Evolutionary conservation across 2,113 vertebrate species (phyloP), one percentile per base, ranked within the genome.

Genomic region (Oreotrochilus melanogaster): DNA sequence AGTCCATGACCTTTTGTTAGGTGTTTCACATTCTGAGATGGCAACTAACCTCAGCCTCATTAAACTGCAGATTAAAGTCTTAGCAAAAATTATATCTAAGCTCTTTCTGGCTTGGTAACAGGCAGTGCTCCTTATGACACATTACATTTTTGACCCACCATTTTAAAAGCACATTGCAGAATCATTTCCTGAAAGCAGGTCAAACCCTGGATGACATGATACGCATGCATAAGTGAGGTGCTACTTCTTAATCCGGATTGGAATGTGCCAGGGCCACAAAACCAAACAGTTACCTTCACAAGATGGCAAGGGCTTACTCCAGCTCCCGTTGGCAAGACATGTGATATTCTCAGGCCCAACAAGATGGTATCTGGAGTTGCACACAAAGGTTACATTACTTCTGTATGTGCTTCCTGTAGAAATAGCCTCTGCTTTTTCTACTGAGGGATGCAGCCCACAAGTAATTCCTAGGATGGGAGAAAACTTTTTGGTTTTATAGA

Each of bases 281-380:
- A 91, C 5, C 1, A 6, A 84, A 58, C 7, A 37, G 17, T 93
- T 95, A 98, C 96, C 97, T 97, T 97, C 95, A 87, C 97, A 98
- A 10, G 22, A 42, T 0, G 97, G 97, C 65, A 97, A 61, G 16
- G 97, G 97, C 60, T 96, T 95, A 87, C 97, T 98, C 97, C 97
- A 98, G 72, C 96, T 97, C 81, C 97, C 96, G 51, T 97, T 97
- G 71, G 96, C 94, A 81, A 97, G 97, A 51, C 97, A 98, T 4
- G 95, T 97, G 80, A 97, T 95, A 54, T 97, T 97, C 50, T 92
- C 86, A 7, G 95, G 89, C 31, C 97, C 97, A 93, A 95, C 45
- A 47, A 97, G 95, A 69, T 95, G 96, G 90, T 97, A 95, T 61
- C 97, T 96, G 74, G 95, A 58, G 66, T 14, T 92, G 78, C 97